Base-by-base conservation (phyloP, 2,888 invertebrate genomes). In the Drosophila dives region DNA sequence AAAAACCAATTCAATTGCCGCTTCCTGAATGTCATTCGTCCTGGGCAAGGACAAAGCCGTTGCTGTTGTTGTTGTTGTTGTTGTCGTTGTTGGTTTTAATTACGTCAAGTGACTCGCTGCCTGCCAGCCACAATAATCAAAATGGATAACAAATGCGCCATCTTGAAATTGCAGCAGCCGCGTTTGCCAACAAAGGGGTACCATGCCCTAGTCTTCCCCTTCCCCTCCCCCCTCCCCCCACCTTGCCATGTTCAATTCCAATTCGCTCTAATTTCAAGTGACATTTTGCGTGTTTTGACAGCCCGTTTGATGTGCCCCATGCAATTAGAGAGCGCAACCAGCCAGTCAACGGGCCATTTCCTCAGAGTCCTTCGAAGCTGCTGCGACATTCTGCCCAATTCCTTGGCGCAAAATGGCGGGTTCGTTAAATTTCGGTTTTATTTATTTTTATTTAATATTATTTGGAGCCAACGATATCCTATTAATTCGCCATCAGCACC, bases 61-160 rank as follows among this genome's bases (percentile, higher is more conserved):
- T 29, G 32, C 7, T 54, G n/a, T 26, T 32, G 26, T 15, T 60
- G 58, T 20, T 50, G 32, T n/a, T 62, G 34, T 38, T 50, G 45
- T 10, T 29, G n/a, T 12, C 36, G 40, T 50, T 74, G 66, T 48
- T 56, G 81, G 70, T 84, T 85, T 89, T 85, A 89, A 85, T 85
- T 89, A 85, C 86, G 85, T 80, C 89, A 86, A 86, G 85, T 83
- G 89, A 83, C 90, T 81, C 80, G 68, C 55, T 63, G 63, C 32
- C 63, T 63, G 72, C 56, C 65, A 66, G 78, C 72, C 84, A 64
- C 84, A 89, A 90, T 80, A 81, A 83, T 83, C 86, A 80, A 85
- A 86, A 86, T 85, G 80, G 83, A 81, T 78, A 89, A 86, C 77
- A 72, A 88, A 86, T 83, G 89, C 83, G 84, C 90, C 90, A 88